Base-by-base conservation (phyloP, 2,888 invertebrate genomes). In the Sturmia bella region DNA sequence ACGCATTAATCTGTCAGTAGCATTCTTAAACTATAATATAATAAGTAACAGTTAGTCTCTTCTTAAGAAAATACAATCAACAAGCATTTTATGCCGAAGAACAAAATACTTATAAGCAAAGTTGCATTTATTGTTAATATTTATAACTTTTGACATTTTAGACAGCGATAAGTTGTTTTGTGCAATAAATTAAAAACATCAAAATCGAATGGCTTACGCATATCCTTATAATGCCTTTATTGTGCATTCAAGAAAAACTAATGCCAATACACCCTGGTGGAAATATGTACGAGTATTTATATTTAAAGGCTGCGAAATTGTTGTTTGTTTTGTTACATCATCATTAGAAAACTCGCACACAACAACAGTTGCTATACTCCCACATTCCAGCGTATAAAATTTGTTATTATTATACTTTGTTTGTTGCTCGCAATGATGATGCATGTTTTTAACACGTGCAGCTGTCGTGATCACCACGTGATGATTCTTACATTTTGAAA, bases 231-330 rank as follows among this genome's bases (percentile, higher is more conserved):
- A 83, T 74, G 82, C 83, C 77, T 83, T 75, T 82, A 84, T 77
- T 84, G 77, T 37, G 77, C 69, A 85, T 69, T 85, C 84, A 81
- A 78, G 84, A 80, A 70, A 68, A 73, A 80, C 84, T 85, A 85
- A 85, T 85, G 83, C 66, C 11, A 50, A 56, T 39, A 56, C 6
- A 66, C 37, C 15, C 39, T 27, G 21, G 54, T 24, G 17, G 13
- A 27, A 2, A 13, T 6, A 12, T 41, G 24, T 41, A 7, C 7
- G 17, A 27, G 66, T 24, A 13, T 7, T 15, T 13, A 0, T 32
- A 13, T 19, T 12, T 6, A 3, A 12, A 11, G 4, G 19, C 7
- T 61, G 21, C 9, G n/a, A 69, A 27, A 56, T 56, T 74, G 37
- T 66, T 63, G 57, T 66, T 57, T 80, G 39, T 63, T 61, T 63